Conservation (phyloP, 37 sponge, comb jelly and placozoan species). For the Aplysina aerophoba region DNA sequence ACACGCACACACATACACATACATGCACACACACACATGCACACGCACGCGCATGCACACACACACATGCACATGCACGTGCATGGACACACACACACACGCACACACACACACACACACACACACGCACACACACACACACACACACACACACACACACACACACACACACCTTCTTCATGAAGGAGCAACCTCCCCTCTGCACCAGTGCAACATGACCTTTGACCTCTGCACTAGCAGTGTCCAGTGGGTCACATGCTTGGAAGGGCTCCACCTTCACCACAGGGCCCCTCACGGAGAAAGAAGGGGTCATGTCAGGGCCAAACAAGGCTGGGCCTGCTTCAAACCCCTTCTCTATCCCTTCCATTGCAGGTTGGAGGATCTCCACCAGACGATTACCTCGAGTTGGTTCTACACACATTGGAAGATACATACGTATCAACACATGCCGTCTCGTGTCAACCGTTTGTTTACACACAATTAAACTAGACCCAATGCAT, state of each 20-base stretch:
- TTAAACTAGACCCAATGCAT: too few relatives aligned
- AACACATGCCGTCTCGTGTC: too few relatives aligned
- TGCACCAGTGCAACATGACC: conserved; percentile 68
- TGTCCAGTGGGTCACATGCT: conserved; percentile 39
- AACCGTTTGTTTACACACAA: too few relatives aligned
- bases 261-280: conserved; percentile 26
- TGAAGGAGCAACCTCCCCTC: conserved; percentile 89
- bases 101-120: neutral
- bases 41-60: too few relatives aligned
- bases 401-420: neutral
- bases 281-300: conserved; percentile 3
- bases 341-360: neutral
- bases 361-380: neutral
- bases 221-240: neutral
- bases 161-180: conserved; percentile 72
- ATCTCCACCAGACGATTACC: neutral
- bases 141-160: neutral
- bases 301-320: neutral
- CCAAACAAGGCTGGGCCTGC: conserved; percentile 3
- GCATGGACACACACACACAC: neutral
- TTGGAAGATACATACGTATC: too few relatives aligned
- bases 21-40: too few relatives aligned
- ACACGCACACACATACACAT: too few relatives aligned
- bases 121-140: conserved; percentile 28
- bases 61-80: conserved; percentile 1